Percentiles rank a stretch among this genome's conserved stretches.
Conservation (phyloP, 2,888 invertebrate species). For the Sphaeridia pumilis region DNA sequence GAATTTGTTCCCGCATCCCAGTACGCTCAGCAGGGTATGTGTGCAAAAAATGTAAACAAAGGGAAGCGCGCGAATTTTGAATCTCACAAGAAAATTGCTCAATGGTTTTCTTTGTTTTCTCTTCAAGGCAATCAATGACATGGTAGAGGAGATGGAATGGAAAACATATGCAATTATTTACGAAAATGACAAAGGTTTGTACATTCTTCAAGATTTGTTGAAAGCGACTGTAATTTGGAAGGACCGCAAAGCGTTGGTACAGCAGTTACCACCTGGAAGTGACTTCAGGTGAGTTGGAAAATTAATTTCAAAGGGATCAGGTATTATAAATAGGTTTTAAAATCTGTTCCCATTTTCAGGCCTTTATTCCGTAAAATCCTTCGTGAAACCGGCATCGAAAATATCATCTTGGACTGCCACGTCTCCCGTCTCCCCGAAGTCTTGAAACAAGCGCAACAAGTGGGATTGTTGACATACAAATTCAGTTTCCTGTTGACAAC, state of each 20-base stretch:
- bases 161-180: conserved; percentile 89
- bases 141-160: conserved; percentile 84
- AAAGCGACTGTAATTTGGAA: conserved; percentile 81
- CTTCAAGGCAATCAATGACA: conserved; percentile 73
- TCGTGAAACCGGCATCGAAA: conserved; percentile 53
- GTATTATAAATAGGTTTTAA: no score
- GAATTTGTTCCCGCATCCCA: conserved; percentile 86
- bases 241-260: conserved; percentile 54
- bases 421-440: conserved; percentile 74
- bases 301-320: no score
- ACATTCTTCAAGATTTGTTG: conserved; percentile 70
- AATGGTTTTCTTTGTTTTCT: no score
- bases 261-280: conserved; percentile 66
- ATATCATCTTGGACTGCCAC: conserved; percentile 79
- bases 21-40: conserved; percentile 65
- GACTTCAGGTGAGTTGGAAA: conserved; percentile 79
- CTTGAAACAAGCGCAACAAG: conserved; percentile 83
- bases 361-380: conserved; percentile 64
- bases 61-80: no score
- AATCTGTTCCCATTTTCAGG: no score
- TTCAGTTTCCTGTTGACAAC: conserved; percentile 88
- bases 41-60: no score
- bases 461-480: conserved; percentile 92
- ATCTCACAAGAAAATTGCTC: no score
- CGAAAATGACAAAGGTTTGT: conserved; percentile 84